A percentile compares a stretch with the other conserved stretches of the same genome.
Conservation (phyloP, 2,888 invertebrate genomes). For the Thecocarcelia acutangulata region DNA sequence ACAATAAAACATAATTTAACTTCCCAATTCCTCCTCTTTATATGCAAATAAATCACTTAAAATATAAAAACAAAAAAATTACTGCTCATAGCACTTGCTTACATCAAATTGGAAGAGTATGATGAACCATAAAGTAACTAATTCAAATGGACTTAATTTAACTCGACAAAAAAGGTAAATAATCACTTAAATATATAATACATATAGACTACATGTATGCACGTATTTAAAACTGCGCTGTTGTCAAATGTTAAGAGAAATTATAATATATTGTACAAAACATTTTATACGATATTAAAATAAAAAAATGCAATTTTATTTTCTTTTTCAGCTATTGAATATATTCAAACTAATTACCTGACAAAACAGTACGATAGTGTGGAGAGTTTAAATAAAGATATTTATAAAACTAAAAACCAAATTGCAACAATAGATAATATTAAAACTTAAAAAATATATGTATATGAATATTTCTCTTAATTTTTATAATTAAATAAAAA, state of each 20-base stretch:
- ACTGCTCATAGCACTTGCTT: constrained; percentile 78
- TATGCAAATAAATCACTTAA: constrained; percentile 64
- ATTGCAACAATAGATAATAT: constrained; percentile 60
- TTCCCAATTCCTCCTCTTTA: constrained; percentile 30
- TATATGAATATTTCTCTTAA: too few species aligned
- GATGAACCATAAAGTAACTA: constrained; percentile 71
- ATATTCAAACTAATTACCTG: constrained; percentile 78
- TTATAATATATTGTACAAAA: background rate
- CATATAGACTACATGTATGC: constrained; percentile 1
- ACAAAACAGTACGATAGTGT: constrained; percentile 74
- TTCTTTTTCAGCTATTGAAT: constrained; percentile 77
- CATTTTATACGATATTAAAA: background rate
- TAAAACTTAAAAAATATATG: constrained; percentile 46
- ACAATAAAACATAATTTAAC: constrained; percentile 15
- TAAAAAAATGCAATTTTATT: background rate
- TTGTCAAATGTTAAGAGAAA: background rate
- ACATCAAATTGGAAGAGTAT: constrained; percentile 80
- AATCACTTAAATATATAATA: constrained; percentile 6
- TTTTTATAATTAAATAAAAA: too few species aligned
- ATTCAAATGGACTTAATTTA: constrained; percentile 36
- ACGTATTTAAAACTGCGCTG: constrained; percentile 9
- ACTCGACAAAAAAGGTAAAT: constrained; percentile 47
- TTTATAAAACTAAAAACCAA: constrained; percentile 67
- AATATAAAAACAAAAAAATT: constrained; percentile 63
- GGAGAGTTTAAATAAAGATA: constrained; percentile 77